phyloP scores from a whole-genome alignment of 2,113 vertebrate genomes.

The Erythrocercus mccallii region DNA sequence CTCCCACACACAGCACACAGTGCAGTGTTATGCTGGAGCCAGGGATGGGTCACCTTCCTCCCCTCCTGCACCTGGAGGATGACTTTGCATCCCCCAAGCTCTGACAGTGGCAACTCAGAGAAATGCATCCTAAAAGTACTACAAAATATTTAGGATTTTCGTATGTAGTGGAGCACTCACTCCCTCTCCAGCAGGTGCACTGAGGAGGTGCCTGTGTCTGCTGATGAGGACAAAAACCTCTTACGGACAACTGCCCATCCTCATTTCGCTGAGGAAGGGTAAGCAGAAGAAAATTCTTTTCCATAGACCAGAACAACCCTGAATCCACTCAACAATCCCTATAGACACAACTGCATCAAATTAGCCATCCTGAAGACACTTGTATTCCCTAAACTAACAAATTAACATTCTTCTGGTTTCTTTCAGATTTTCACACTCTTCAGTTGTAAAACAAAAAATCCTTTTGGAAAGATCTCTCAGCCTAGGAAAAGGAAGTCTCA shows the following conservation, averaged over 20 bases:
- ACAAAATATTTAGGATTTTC: not conserved
- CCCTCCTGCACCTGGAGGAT: not conserved
- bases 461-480: not conserved
- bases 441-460: not conserved
- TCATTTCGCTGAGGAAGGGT: fast-evolving
- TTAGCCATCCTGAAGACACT: not conserved
- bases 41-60: not conserved
- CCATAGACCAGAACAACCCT: not conserved
- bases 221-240: not conserved
- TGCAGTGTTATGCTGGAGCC: fast-evolving
- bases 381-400: not conserved
- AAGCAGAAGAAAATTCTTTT: not conserved
- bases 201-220: not conserved
- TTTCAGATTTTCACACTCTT: not conserved
- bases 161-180: fast-evolving
- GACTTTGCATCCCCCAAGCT: not conserved
- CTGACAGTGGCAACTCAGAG: not conserved
- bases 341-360: not conserved
- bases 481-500: not conserved
- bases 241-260: not conserved
- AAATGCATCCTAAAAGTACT: not conserved
- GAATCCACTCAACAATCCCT: not conserved
- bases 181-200: not conserved
- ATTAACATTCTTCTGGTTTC: not conserved
- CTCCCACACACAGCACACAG: fast-evolving